These are phyloP conservation scores for Pangasianodon hypophthalmus DNA, from an alignment of 2,113 vertebrate species.

Conservation along the genomic window DNA sequence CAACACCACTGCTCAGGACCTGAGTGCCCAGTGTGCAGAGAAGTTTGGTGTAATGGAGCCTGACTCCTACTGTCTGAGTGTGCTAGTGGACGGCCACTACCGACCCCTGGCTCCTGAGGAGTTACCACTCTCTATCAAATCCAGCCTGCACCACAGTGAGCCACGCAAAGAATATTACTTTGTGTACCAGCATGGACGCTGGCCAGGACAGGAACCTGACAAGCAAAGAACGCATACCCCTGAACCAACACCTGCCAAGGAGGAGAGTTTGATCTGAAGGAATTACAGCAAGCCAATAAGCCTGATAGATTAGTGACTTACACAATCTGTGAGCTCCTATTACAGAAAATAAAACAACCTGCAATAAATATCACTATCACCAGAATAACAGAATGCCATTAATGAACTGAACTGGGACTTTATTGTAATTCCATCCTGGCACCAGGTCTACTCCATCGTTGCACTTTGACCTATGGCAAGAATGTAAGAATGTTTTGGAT, in stretches of 20 bases:
- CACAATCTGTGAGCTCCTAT: background rate
- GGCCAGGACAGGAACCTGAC: conserved; percentile 46
- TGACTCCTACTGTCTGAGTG: conserved; percentile 76
- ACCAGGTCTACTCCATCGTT: background rate
- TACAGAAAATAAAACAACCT: background rate
- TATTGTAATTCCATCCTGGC: background rate
- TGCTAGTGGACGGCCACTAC: conserved; percentile 77
- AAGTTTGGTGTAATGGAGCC: conserved; percentile 83
- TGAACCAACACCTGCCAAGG: background rate
- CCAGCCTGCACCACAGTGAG: conserved; percentile 77
- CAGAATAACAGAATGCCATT: background rate
- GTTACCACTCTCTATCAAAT: conserved; percentile 84
- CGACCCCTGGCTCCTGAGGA: conserved; percentile 78
- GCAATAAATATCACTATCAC: background rate
- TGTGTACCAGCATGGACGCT: conserved; percentile 79
- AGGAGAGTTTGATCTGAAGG: conserved; percentile 47
- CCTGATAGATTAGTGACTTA: background rate
- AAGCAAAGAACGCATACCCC: background rate
- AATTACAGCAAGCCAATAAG: background rate
- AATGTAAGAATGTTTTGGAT: background rate
- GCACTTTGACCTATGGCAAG: background rate
- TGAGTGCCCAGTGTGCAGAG: conserved; percentile 83
- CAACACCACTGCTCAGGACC: conserved; percentile 75
- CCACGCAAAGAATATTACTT: conserved; percentile 85
- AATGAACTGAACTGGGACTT: background rate